Conservation (phyloP, 2,113 vertebrate genomes). For the Tor tambroides region DNA sequence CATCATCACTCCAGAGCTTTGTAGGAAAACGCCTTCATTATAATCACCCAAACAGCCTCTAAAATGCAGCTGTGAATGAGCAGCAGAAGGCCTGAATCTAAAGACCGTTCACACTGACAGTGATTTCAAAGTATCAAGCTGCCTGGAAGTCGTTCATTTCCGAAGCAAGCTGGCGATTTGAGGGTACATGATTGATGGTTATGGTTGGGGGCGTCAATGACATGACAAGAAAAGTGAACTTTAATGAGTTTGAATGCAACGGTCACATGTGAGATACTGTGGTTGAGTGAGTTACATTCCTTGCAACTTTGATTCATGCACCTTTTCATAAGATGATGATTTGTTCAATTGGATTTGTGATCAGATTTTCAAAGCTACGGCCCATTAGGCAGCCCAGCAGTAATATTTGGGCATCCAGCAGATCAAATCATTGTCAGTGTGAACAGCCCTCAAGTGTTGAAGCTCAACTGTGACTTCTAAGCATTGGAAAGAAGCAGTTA, state of each 20-base stretch:
- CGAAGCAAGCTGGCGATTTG: background rate
- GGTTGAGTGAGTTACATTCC: background rate
- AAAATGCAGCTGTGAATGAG: background rate
- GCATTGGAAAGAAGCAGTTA: background rate
- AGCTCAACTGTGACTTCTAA: background rate
- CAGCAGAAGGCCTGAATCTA: background rate
- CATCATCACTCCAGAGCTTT: conserved; percentile 4
- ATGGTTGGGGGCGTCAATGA: background rate
- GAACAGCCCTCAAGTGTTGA: background rate
- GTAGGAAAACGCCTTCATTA: background rate
- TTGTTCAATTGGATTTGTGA: background rate
- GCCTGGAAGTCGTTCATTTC: background rate
- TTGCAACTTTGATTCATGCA: background rate
- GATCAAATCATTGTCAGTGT: background rate
- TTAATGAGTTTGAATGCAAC: background rate
- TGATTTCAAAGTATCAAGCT: background rate
- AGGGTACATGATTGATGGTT: background rate
- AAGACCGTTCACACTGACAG: background rate
- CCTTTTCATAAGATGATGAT: background rate
- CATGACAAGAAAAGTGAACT: no score
- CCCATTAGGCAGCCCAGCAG: background rate
- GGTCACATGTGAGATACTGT: background rate
- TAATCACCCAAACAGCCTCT: conserved; percentile 4
- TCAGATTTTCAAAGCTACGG: background rate
- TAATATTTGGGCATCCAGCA: background rate